Evolutionary conservation across 2,888 invertebrate species (phyloP), one percentile per base, ranked within the genome.

Genomic region (Idaea dimidiata): DNA sequence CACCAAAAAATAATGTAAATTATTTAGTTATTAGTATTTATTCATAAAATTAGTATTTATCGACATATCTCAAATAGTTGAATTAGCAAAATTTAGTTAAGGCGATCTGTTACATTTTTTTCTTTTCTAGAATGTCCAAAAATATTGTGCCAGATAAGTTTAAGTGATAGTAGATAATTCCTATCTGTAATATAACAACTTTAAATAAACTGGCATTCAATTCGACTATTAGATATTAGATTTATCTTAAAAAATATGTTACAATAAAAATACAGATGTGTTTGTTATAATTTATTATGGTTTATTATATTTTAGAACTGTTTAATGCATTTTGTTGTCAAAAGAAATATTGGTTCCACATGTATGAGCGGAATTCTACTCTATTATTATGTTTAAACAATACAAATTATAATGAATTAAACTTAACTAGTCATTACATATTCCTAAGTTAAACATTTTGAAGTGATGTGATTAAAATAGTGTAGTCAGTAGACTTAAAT

Each of bases 1-100:
- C 71, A 76, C 79, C 78, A 77, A 81, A 78, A 76, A 66, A 24
- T 73, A 59, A 65, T 73, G 73, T 75, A 63, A 73, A 63, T 43
- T 43, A 1, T 43, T n/a, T 17, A 55, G 54, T 55, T 17, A 55
- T 58, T 63, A 65, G 59, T 62, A 66, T 73, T 76, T 55, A 79
- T 71, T 71, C 73, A 74, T 66, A 67, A 66, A 68, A 32, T 68
- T 63, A 59, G 60, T 66, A 71, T 73, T 73, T 76, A 58, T 58
- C 31, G 32, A 56, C 24, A 56, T 43, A 43, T 43, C 43, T 43
- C 43, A 43, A 8, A 14, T 43, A 43, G 43, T 43, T 43, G 14
- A 43, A 43, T 43, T 43, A 43, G 43, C 3, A 10, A 0, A 43
- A 43, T 43, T 3, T 43, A 43, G 43, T 43, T 43, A 43, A 43